These are phyloP conservation scores for Poecilia latipinna DNA, from an alignment of 2,113 vertebrate genomes.

Conservation along the genomic window DNA sequence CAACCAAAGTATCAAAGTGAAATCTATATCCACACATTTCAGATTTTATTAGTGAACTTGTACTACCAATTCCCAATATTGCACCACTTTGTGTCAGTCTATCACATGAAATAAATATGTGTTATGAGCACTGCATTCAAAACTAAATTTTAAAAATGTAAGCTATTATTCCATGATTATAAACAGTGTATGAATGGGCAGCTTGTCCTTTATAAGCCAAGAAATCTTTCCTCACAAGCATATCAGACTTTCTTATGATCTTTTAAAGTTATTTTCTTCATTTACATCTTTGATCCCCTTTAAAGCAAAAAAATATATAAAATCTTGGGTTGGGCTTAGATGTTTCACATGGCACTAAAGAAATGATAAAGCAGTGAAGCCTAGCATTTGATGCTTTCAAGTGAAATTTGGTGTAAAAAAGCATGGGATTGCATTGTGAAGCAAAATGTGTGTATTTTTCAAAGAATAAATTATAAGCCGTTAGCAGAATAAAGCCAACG, in stretches of 20 bases:
- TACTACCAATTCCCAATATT: no score
- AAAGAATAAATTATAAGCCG: slow-evolving; percentile 18
- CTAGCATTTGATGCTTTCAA: neutral
- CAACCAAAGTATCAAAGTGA: no score
- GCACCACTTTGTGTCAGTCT: no score
- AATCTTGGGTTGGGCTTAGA: neutral
- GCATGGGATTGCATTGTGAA: neutral
- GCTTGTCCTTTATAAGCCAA: neutral
- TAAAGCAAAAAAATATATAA: neutral
- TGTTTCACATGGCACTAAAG: neutral
- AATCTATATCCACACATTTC: no score
- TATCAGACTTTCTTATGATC: neutral
- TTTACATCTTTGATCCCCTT: neutral
- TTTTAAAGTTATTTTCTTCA: neutral
- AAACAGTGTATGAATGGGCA: no score
- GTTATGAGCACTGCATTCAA: no score
- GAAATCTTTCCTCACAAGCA: neutral
- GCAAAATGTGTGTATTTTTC: neutral
- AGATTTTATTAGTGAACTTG: no score
- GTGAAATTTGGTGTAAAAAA: no score
- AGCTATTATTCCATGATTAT: no score
- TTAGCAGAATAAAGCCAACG: slow-evolving; percentile 16
- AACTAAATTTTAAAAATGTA: no score
- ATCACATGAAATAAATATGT: no score
- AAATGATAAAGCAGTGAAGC: neutral